phyloP scores from a whole-genome alignment of 2,113 vertebrate genomes.

The Pogona vitticeps region DNA sequence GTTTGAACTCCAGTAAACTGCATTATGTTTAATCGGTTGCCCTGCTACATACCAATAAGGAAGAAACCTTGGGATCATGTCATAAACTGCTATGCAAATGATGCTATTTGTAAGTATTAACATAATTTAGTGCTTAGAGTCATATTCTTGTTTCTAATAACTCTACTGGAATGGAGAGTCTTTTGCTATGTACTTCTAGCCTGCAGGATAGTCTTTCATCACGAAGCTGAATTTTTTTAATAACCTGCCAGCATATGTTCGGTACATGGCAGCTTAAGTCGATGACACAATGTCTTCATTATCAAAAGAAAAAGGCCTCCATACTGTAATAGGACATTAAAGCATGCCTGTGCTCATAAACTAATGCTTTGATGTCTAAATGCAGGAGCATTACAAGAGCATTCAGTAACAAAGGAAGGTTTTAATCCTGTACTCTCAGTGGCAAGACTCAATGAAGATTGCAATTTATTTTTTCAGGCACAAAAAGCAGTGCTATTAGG shows the following conservation, averaged over 20 bases:
- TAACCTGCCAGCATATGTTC: slow-evolving; percentile 83
- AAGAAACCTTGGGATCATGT: slow-evolving; percentile 70
- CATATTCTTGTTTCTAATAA: slow-evolving; percentile 84
- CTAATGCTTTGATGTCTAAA: slow-evolving; percentile 77
- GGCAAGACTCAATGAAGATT: slow-evolving; percentile 38
- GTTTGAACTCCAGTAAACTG: slow-evolving; percentile 53
- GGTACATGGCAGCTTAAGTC: slow-evolving; percentile 70
- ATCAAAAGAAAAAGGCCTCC: slow-evolving; percentile 79
- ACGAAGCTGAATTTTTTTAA: slow-evolving; percentile 84
- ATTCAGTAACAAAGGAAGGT: slow-evolving; percentile 70
- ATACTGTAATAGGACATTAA: slow-evolving; percentile 77
- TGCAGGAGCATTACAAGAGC: slow-evolving; percentile 55
- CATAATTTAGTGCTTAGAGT: slow-evolving; percentile 87
- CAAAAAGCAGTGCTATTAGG: slow-evolving; percentile 29
- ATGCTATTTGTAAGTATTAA: slow-evolving; percentile 85
- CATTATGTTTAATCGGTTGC: slow-evolving; percentile 76
- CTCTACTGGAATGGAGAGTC: slow-evolving; percentile 78
- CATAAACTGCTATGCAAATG: slow-evolving; percentile 85
- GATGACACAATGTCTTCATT: slow-evolving; percentile 81
- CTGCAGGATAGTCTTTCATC: slow-evolving; percentile 87
- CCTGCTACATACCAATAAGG: slow-evolving; percentile 68
- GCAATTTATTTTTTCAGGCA: slow-evolving; percentile 15
- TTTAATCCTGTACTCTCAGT: slow-evolving; percentile 66
- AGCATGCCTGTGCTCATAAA: slow-evolving; percentile 76
- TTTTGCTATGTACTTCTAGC: slow-evolving; percentile 81